Percentiles rank a stretch among this genome's conserved stretches.
These are phyloP conservation scores for Ferrisia virgata DNA, from an alignment of 2,888 invertebrate species.

Conservation along the genomic window DNA sequence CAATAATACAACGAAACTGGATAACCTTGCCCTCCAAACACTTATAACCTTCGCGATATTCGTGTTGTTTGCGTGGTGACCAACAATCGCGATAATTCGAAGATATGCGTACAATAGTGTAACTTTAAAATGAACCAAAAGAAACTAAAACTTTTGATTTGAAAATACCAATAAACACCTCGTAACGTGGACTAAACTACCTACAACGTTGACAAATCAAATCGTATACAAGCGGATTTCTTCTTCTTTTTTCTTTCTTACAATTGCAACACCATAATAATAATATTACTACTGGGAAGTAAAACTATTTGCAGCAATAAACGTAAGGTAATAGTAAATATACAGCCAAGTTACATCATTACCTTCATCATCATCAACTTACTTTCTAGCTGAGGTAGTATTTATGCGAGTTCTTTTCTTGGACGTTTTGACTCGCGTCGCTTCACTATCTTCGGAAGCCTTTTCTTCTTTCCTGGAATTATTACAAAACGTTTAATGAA, in stretches of 20 bases:
- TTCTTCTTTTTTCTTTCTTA: background rate
- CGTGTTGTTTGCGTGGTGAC: background rate
- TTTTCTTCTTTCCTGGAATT: conserved; percentile 34
- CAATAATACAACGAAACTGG: background rate
- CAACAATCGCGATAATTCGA: background rate
- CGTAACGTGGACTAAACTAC: background rate
- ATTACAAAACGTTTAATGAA: background rate
- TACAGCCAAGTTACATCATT: background rate
- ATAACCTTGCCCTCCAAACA: conserved; percentile 25
- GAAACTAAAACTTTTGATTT: background rate
- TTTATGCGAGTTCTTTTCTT: conserved; percentile 16
- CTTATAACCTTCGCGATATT: background rate
- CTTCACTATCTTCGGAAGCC: conserved; percentile 28
- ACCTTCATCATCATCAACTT: background rate
- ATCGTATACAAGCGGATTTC: background rate
- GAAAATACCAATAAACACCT: background rate
- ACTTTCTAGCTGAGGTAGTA: conserved; percentile 25
- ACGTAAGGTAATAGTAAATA: background rate
- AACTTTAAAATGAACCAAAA: background rate
- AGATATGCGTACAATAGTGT: background rate
- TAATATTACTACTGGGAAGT: background rate
- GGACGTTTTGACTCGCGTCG: conserved; percentile 31
- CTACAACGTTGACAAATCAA: background rate
- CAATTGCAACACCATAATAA: background rate
- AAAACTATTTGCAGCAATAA: background rate